A percentile compares a stretch with the other conserved stretches of the same genome.
These are phyloP conservation scores for Cephus runcator DNA, from an alignment of 2,888 invertebrate species.

Conservation along the genomic window DNA sequence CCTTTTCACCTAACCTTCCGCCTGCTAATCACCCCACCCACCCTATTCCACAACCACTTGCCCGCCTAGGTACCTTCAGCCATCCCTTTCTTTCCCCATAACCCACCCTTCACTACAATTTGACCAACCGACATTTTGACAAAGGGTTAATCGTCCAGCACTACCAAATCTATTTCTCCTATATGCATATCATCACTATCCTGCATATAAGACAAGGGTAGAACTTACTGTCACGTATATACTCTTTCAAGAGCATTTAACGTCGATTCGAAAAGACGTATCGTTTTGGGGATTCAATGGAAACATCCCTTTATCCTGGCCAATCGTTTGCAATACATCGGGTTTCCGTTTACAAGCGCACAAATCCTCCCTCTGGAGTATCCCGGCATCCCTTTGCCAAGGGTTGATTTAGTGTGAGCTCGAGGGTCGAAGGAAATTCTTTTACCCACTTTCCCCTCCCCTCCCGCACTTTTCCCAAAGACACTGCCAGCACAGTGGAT, in stretches of 20 bases:
- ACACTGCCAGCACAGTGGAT: neutral
- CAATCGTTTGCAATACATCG: slow-evolving; percentile 63
- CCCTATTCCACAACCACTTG: neutral
- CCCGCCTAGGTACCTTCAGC: neutral
- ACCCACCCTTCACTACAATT: neutral
- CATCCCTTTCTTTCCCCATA: neutral
- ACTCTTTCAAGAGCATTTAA: slow-evolving; percentile 6
- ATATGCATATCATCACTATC: neutral
- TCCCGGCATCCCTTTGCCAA: slow-evolving; percentile 10
- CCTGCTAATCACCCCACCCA: neutral
- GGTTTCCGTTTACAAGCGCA: slow-evolving; percentile 52
- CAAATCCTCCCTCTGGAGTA: slow-evolving; percentile 45
- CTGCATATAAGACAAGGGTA: neutral
- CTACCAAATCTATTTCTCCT: neutral
- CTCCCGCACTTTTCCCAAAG: neutral
- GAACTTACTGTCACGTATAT: neutral
- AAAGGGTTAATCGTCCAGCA: neutral
- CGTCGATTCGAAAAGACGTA: slow-evolving; percentile 41
- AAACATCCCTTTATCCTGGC: slow-evolving; percentile 56
- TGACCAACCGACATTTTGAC: neutral
- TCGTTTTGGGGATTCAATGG: slow-evolving; percentile 45
- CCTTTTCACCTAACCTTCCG: slow-evolving; percentile 30
- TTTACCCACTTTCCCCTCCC: neutral
- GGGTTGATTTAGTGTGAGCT: slow-evolving; percentile 61
- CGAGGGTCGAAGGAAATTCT: slow-evolving; percentile 40